phyloP scores from a whole-genome alignment of 1,140 invertebrate species.

The Galendromus occidentalis region DNA sequence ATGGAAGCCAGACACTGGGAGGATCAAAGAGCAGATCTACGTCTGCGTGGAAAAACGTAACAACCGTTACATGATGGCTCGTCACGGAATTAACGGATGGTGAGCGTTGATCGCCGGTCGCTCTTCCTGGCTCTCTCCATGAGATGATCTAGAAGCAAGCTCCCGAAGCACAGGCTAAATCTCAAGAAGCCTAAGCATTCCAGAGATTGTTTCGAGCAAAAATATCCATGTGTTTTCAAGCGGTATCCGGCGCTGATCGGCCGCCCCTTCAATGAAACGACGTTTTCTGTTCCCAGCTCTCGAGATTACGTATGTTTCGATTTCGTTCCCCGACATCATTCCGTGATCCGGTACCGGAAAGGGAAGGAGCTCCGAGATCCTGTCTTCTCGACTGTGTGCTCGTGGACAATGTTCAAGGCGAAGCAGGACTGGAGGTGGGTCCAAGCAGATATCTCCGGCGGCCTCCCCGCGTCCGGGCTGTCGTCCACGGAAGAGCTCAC shows the following conservation, averaged over 20 bases:
- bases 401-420: conserved; percentile 75
- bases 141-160: neutral
- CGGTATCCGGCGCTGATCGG: no score
- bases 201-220: no score
- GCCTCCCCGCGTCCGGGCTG: neutral
- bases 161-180: neutral
- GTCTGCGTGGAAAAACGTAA: conserved; percentile 56
- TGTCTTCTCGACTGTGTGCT: conserved; percentile 70
- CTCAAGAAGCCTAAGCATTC: no score
- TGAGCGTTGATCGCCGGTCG: conserved; percentile 26
- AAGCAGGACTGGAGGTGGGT: conserved; percentile 62
- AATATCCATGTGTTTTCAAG: no score
- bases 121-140: no score
- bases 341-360: conserved; percentile 76
- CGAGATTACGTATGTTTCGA: conserved; percentile 94
- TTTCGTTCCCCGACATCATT: conserved; percentile 83
- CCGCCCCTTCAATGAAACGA: no score
- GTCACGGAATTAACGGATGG: conserved; percentile 87
- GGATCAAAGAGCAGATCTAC: conserved; percentile 71
- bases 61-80: conserved; percentile 75
- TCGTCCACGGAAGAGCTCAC: neutral
- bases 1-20: conserved; percentile 68
- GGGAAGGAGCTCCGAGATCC: conserved; percentile 34
- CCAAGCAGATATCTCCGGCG: neutral
- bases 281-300: conserved; percentile 41